phyloP scores from a whole-genome alignment of 2,113 vertebrate species.

The Sphyrna mokarran region DNA sequence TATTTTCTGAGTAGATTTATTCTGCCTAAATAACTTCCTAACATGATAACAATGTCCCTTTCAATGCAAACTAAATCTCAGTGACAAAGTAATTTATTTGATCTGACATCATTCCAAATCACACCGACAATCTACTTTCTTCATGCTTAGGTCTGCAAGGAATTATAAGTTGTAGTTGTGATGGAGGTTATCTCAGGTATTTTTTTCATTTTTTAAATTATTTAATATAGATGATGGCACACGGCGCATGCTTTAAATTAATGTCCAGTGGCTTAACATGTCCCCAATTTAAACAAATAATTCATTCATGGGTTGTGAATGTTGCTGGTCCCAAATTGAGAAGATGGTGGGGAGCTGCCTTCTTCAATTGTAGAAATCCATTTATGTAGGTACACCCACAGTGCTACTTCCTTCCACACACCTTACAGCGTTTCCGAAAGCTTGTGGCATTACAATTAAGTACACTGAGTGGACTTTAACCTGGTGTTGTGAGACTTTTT shows the following conservation, averaged over 20 bases:
- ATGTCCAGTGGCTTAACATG: not conserved
- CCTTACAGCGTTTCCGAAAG: too few species aligned
- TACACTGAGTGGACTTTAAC: too few species aligned
- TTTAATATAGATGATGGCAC: not conserved
- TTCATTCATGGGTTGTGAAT: too few species aligned
- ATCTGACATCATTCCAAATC: not conserved
- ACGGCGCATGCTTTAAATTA: not conserved
- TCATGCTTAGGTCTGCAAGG: not conserved
- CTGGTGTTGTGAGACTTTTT: too few species aligned
- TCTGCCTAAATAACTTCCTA: not conserved
- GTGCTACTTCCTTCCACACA: too few species aligned
- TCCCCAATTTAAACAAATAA: too few species aligned
- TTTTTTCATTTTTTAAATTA: not conserved
- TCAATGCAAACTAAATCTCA: not conserved
- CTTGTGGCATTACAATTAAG: too few species aligned
- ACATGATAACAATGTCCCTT: not conserved
- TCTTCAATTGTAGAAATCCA: too few species aligned
- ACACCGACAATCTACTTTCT: not conserved
- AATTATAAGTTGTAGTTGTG: not conserved
- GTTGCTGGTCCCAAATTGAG: too few species aligned
- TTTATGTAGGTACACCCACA: too few species aligned
- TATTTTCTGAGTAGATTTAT: not conserved
- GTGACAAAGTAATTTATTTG: not conserved
- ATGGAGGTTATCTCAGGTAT: too few species aligned
- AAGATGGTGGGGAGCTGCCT: too few species aligned